Evolutionary conservation across 2,113 vertebrate genomes (phyloP).

Genomic region (Pachycephala philippinensis): DNA sequence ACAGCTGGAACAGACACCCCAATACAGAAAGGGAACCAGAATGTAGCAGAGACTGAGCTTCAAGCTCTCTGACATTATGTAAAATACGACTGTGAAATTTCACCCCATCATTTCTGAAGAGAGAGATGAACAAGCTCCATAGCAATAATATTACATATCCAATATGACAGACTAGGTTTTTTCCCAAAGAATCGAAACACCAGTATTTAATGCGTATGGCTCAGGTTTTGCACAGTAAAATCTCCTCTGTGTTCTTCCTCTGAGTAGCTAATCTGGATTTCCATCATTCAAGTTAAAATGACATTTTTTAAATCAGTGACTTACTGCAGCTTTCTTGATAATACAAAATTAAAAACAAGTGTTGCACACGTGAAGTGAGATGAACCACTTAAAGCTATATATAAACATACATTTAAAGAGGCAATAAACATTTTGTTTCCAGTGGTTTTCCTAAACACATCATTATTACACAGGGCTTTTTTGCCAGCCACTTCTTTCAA

Average conservation of each 20-base stretch:
- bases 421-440: slow-evolving; percentile 43
- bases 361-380: neutral
- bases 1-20: neutral
- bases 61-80: neutral
- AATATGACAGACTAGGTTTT: neutral
- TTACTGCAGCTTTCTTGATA: slow-evolving; percentile 20
- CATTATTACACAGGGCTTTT: slow-evolving; percentile 27
- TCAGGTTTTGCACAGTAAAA: slow-evolving; percentile 10
- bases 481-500: slow-evolving; percentile 18
- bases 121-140: neutral
- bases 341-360: slow-evolving; percentile 31
- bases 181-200: neutral
- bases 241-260: neutral
- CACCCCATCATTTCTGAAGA: neutral
- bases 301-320: neutral
- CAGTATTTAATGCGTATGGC: neutral
- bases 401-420: slow-evolving; percentile 3
- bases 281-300: slow-evolving; percentile 21
- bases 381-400: slow-evolving; percentile 25
- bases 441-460: slow-evolving; percentile 48
- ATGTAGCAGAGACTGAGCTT: neutral
- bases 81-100: neutral
- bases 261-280: neutral
- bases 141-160: neutral
- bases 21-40: neutral